A percentile compares a stretch with the other conserved stretches of the same genome.
phyloP scores from a whole-genome alignment of 2,113 vertebrate genomes.

The Vulpes vulpes region DNA sequence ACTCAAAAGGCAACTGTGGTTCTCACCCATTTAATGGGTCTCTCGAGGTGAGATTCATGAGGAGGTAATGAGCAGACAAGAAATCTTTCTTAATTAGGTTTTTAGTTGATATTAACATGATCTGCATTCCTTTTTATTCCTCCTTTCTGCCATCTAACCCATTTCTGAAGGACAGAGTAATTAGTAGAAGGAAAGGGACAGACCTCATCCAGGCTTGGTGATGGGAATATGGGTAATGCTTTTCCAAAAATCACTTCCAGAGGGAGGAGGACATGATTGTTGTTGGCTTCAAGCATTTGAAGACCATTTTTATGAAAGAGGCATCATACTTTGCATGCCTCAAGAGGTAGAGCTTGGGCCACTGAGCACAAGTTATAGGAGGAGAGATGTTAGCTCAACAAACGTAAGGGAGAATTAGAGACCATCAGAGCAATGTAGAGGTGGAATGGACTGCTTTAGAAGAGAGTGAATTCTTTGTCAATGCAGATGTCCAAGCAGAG shows the following conservation, averaged over 20 bases:
- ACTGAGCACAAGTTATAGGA: background rate
- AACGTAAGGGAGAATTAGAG: background rate
- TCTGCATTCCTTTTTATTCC: conserved; percentile 67
- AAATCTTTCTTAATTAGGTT: conserved; percentile 81
- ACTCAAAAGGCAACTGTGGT: conserved; percentile 64
- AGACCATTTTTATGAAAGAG: conserved; percentile 29
- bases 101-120: conserved; percentile 80
- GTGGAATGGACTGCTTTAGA: background rate
- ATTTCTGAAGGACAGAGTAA: conserved; percentile 76
- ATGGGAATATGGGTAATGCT: background rate
- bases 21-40: conserved; percentile 78
- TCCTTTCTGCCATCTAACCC: conserved; percentile 63
- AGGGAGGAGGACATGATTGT: background rate
- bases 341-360: background rate
- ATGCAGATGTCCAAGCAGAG: background rate
- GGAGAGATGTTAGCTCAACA: background rate
- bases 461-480: background rate
- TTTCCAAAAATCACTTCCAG: conserved; percentile 60
- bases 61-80: conserved; percentile 80
- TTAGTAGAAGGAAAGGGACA: conserved; percentile 73
- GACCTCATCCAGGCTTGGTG: conserved; percentile 32
- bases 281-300: conserved; percentile 29
- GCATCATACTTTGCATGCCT: background rate
- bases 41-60: conserved; percentile 74
- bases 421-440: background rate